Evolutionary conservation across 2,888 invertebrate genomes (phyloP).

Genomic region (Tetragonula carbonaria): DNA sequence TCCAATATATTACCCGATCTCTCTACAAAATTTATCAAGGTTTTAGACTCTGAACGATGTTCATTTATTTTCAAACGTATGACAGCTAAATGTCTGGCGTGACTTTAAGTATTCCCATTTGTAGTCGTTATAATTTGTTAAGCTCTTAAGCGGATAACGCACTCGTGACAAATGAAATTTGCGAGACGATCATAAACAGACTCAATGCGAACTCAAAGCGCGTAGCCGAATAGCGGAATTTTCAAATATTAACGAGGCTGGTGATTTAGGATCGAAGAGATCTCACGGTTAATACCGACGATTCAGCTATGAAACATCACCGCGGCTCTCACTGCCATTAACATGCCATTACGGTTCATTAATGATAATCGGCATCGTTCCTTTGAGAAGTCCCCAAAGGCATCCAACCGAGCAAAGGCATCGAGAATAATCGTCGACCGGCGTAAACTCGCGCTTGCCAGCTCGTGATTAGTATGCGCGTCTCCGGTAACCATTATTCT

Average conservation of each 20-base stretch:
- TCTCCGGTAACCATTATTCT: constrained; percentile 30
- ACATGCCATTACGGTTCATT: constrained; percentile 62
- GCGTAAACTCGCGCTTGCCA: constrained; percentile 41
- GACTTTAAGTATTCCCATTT: not conserved
- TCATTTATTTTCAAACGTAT: not conserved
- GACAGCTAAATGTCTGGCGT: not conserved
- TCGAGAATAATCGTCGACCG: constrained; percentile 52
- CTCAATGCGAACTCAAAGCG: not conserved
- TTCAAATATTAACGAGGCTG: constrained; percentile 27
- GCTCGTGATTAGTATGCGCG: constrained; percentile 52
- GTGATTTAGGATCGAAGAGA: constrained; percentile 24
- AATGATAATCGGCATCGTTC: constrained; percentile 66
- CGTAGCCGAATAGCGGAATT: not conserved
- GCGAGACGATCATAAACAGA: not conserved
- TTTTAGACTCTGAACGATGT: not conserved
- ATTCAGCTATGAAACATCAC: constrained; percentile 27
- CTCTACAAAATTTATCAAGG: not conserved
- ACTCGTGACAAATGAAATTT: not conserved
- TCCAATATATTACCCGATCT: not conserved
- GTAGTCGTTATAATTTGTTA: not conserved
- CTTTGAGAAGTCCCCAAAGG: constrained; percentile 64
- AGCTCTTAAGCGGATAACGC: not conserved
- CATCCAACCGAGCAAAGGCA: constrained; percentile 44
- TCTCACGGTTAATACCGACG: constrained; percentile 14
- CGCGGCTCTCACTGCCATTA: constrained; percentile 42